Percentiles rank a stretch among this genome's conserved stretches.
Evolutionary conservation across 2,888 invertebrate genomes (phyloP).

Genomic region (Julus scandinavius): DNA sequence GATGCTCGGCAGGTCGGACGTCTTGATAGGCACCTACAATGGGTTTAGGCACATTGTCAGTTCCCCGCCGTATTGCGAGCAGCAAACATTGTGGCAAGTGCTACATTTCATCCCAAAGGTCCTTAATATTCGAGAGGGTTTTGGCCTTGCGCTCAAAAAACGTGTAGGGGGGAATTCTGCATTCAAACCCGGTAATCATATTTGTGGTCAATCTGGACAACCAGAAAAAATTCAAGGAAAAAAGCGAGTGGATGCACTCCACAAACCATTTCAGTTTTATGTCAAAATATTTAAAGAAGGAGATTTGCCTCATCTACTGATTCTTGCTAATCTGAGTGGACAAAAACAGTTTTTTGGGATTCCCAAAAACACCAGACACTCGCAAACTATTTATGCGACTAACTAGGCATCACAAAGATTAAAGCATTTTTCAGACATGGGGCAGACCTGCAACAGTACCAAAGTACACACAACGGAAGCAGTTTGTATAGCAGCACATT

Average conservation of each 20-base stretch:
- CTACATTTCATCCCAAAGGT: background rate
- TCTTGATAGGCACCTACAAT: slow-evolving; percentile 58
- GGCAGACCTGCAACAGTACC: no score
- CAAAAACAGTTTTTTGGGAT: no score
- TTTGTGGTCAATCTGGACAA: slow-evolving; percentile 43
- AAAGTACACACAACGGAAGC: no score
- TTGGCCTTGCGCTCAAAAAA: background rate
- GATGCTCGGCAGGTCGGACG: slow-evolving; percentile 63
- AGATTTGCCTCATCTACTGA: no score
- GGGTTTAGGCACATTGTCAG: slow-evolving; percentile 42
- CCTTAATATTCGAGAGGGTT: background rate
- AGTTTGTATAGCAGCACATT: no score
- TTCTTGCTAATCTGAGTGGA: no score
- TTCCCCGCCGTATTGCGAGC: background rate
- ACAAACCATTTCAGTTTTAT: no score
- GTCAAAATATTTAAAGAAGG: no score
- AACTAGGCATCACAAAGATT: no score
- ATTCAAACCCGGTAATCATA: background rate
- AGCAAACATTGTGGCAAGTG: background rate
- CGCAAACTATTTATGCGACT: no score
- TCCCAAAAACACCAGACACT: no score
- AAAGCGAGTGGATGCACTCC: background rate
- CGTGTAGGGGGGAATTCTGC: background rate
- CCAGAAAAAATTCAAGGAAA: background rate
- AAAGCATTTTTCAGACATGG: no score